Percentiles rank a stretch among this genome's conserved stretches.
Conservation (phyloP, 2,113 vertebrate genomes). For the Sialia sialis region DNA sequence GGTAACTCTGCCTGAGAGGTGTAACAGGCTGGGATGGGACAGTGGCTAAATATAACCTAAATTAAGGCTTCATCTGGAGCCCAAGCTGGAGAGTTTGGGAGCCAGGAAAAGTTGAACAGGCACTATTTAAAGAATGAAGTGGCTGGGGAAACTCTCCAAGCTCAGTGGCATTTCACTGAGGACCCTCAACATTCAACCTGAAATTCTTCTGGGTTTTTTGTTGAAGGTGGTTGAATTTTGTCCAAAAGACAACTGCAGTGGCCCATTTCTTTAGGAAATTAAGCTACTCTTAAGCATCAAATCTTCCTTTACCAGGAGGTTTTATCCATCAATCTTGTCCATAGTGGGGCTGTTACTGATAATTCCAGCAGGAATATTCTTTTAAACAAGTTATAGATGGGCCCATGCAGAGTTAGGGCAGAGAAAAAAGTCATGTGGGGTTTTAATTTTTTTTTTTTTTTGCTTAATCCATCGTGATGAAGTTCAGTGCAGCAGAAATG, state of each 20-base stretch:
- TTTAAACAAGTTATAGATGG: neutral
- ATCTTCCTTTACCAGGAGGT: neutral
- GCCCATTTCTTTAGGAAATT: neutral
- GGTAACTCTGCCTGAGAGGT: neutral
- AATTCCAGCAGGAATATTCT: neutral
- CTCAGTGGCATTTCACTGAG: neutral
- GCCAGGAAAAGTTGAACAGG: neutral
- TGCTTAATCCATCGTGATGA: neutral
- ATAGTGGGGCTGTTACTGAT: neutral
- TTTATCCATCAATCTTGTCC: neutral
- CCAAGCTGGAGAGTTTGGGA: neutral
- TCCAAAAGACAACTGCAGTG: neutral
- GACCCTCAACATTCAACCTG: neutral
- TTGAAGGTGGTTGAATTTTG: neutral
- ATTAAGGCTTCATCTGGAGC: neutral
- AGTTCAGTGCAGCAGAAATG: neutral
- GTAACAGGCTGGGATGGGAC: neutral
- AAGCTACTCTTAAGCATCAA: neutral
- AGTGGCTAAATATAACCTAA: neutral
- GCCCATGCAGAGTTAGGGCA: neutral
- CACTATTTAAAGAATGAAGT: neutral
- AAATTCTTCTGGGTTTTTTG: neutral
- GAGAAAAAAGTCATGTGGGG: neutral
- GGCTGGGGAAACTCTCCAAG: neutral
- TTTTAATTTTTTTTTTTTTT: neutral